Percentiles rank a stretch among this genome's conserved stretches.
Conservation (phyloP, 2,113 vertebrate species). For the Dendropsophus ebraccatus region DNA sequence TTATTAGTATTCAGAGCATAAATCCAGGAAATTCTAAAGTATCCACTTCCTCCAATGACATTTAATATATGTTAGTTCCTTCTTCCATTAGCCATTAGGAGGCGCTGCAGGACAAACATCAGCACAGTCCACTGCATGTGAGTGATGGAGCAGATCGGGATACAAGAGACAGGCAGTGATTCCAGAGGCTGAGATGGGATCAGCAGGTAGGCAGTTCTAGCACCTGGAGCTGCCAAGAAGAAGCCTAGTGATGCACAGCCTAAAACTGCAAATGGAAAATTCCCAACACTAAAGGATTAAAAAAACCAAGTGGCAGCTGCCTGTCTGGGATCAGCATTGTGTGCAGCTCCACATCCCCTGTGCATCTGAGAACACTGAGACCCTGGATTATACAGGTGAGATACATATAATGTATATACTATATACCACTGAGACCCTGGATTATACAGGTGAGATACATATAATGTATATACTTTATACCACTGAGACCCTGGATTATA, state of each 20-base stretch:
- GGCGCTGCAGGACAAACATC: neutral
- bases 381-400: neutral
- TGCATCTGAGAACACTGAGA: neutral
- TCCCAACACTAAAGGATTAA: slow-evolving; percentile 4
- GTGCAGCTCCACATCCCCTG: neutral
- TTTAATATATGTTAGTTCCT: too few species aligned
- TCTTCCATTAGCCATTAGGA: neutral
- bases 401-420: too few species aligned
- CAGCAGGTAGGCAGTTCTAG: slow-evolving; percentile 24
- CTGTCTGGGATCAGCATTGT: neutral
- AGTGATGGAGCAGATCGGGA: neutral
- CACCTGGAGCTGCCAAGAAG: neutral
- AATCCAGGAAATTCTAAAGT: too few species aligned
- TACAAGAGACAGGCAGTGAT: slow-evolving; percentile 16
- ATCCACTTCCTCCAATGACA: too few species aligned
- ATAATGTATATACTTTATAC: too few species aligned
- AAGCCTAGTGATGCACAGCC: slow-evolving; percentile 31
- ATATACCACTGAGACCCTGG: too few species aligned
- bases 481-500: too few species aligned
- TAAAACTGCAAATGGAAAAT: slow-evolving; percentile 27
- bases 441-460: too few species aligned
- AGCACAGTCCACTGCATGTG: neutral
- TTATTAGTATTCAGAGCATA: too few species aligned
- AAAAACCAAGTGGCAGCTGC: neutral
- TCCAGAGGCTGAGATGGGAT: neutral